Conservation (phyloP, 64 coral and sea anemone species). For the Anthopleura sola region DNA sequence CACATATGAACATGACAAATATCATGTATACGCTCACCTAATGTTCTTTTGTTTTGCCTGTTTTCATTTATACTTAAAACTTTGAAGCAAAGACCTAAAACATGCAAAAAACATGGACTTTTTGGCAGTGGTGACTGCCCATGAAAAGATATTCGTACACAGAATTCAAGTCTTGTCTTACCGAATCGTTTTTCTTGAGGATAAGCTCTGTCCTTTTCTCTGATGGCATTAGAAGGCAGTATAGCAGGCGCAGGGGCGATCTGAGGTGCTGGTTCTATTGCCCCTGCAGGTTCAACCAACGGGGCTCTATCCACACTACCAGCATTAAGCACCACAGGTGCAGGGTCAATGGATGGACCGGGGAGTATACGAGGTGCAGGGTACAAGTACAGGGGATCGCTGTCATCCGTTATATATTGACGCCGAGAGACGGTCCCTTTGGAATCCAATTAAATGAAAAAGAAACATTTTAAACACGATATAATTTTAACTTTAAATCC, state of each 20-base stretch:
- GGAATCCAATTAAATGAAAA: not conserved
- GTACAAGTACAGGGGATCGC: not conserved
- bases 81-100: too few species aligned
- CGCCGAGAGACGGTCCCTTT: not conserved
- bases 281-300: slow-evolving; percentile 38
- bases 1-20: too few species aligned
- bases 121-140: too few species aligned
- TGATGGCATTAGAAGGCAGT: slow-evolving; percentile 64
- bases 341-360: slow-evolving; percentile 21
- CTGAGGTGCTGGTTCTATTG: slow-evolving; percentile 60
- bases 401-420: not conserved
- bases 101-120: too few species aligned
- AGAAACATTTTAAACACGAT: too few species aligned
- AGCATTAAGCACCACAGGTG: slow-evolving; percentile 61
- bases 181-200: slow-evolving; percentile 15
- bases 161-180: not conserved
- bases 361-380: slow-evolving; percentile 13
- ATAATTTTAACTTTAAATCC: too few species aligned
- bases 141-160: too few species aligned
- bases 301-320: slow-evolving; percentile 43
- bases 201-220: slow-evolving; percentile 56
- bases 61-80: too few species aligned
- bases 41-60: too few species aligned
- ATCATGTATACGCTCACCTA: too few species aligned
- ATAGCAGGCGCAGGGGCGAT: slow-evolving; percentile 77